phyloP scores from a whole-genome alignment of 2,113 vertebrate species.

The Nestor notabilis region DNA sequence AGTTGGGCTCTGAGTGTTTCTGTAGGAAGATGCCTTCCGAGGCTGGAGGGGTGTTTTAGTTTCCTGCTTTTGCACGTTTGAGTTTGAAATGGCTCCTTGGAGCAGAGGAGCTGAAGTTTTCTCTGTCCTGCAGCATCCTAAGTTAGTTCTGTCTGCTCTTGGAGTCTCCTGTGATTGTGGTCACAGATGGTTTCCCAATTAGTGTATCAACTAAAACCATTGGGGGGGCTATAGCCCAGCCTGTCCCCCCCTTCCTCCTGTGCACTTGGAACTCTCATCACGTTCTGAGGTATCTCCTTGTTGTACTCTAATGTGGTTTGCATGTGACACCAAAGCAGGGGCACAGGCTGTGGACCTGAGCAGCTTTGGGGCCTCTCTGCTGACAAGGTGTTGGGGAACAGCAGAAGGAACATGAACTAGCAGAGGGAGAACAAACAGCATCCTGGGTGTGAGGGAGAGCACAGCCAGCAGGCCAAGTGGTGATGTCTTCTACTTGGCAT shows the following conservation, averaged over 20 bases:
- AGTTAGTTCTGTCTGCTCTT: neutral
- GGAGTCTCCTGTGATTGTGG: neutral
- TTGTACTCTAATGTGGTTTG: neutral
- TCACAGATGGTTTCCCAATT: neutral
- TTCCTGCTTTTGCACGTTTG: neutral
- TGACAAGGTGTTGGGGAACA: neutral
- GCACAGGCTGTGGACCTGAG: neutral
- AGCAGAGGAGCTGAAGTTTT: neutral
- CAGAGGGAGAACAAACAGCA: accelerated
- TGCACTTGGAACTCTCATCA: neutral
- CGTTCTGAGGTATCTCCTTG: accelerated
- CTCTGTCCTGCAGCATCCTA: neutral
- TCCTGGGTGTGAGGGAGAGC: neutral
- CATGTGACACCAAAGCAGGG: neutral
- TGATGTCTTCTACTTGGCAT: neutral
- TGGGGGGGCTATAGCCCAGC: neutral
- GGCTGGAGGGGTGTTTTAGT: neutral
- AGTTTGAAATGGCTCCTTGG: neutral
- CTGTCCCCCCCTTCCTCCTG: neutral
- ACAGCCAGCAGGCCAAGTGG: neutral
- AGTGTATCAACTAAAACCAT: neutral
- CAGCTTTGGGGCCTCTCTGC: neutral
- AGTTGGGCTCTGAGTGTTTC: neutral
- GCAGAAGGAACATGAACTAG: neutral
- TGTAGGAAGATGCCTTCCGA: neutral